phyloP scores from a whole-genome alignment of 2,888 invertebrate genomes.

The Beris chalybata region DNA sequence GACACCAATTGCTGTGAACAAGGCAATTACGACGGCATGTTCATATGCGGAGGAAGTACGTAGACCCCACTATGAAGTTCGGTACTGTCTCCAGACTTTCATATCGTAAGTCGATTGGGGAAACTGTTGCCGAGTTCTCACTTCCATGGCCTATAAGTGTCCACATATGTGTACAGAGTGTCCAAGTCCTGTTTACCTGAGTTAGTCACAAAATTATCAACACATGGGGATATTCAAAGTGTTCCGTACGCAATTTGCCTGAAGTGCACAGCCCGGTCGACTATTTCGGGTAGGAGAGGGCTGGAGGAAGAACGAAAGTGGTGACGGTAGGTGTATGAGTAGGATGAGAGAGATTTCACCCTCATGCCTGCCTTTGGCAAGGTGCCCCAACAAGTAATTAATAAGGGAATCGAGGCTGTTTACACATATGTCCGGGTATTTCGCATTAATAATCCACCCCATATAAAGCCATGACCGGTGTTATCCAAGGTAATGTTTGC shows the following conservation, averaged over 20 bases:
- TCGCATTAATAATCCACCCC: slow-evolving; percentile 45
- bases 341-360: slow-evolving; percentile 29
- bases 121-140: slow-evolving; percentile 27
- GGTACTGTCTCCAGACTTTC: slow-evolving; percentile 26
- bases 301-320: no score
- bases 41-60: not conserved
- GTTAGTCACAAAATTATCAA: slow-evolving; percentile 44
- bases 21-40: slow-evolving; percentile 30
- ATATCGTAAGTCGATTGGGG: slow-evolving; percentile 23
- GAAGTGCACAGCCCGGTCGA: slow-evolving; percentile 35
- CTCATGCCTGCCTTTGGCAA: slow-evolving; percentile 42
- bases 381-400: slow-evolving; percentile 47
- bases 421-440: slow-evolving; percentile 46
- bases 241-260: slow-evolving; percentile 30
- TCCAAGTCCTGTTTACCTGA: slow-evolving; percentile 41
- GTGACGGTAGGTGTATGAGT: not conserved
- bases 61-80: not conserved
- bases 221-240: slow-evolving; percentile 36
- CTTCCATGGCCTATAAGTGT: slow-evolving; percentile 25
- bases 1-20: slow-evolving; percentile 35
- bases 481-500: slow-evolving; percentile 31
- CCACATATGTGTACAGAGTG: slow-evolving; percentile 27
- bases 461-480: slow-evolving; percentile 33
- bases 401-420: slow-evolving; percentile 46
- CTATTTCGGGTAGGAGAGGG: not conserved